These are phyloP conservation scores for Coccyzus lansbergi DNA, from an alignment of 2,797 vertebrate species.

Conservation along the genomic window DNA sequence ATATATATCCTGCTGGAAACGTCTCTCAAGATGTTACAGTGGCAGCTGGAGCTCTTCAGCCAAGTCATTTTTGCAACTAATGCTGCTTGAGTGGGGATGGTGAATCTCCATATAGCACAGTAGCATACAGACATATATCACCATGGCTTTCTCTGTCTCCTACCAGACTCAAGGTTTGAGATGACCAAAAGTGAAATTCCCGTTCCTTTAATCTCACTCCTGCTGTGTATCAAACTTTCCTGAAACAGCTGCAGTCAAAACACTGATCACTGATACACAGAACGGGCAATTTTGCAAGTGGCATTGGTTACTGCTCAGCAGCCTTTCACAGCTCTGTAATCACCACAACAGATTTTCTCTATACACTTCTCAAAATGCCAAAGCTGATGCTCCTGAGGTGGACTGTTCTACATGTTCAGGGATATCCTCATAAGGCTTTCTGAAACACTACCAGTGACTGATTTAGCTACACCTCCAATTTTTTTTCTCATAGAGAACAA, in stretches of 20 bases:
- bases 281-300: not conserved
- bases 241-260: not conserved
- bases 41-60: not conserved
- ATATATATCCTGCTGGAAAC: not conserved
- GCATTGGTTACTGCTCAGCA: not conserved
- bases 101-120: not conserved
- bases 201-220: not conserved
- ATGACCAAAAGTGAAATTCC: not conserved
- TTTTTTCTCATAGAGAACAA: not conserved
- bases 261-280: not conserved
- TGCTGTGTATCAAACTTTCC: not conserved
- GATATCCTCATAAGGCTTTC: not conserved
- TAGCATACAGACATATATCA: fast-evolving
- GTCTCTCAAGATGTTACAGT: not conserved
- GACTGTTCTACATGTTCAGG: not conserved
- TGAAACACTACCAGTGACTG: not conserved
- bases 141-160: not conserved
- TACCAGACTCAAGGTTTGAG: not conserved
- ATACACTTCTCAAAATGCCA: not conserved
- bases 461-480: not conserved
- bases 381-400: not conserved
- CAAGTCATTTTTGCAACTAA: not conserved
- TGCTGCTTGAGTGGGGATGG: not conserved
- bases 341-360: not conserved
- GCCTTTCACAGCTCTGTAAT: not conserved